Evolutionary conservation across 2,888 invertebrate genomes (phyloP), one percentile per base, ranked within the genome.

Genomic region (Notocelia uddmanniana): DNA sequence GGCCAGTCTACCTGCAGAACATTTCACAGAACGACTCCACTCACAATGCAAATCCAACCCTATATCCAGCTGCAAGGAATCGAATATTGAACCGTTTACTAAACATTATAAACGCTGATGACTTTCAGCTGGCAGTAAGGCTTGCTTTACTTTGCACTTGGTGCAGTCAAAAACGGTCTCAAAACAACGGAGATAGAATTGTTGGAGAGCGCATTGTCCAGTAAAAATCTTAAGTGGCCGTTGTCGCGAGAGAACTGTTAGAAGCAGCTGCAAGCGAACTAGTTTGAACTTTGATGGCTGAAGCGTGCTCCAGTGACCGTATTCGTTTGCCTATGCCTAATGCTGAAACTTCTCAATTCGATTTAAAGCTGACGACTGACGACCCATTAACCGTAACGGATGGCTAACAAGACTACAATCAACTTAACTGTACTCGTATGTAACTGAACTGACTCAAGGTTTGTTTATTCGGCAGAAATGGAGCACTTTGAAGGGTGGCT

Each of bases 401-500:
- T 68, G 18, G 37, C 68, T 60, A 60, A 52, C 52, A 59, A 41
- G 50, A 37, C 55, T 41, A 31, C 50, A 52, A 19, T 55, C 58
- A 50, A 60, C 54, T 18, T 31, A 18, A 34, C 50, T 34, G 45
- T 31, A 45, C 23, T 15, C 45, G n/a, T 45, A 5, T 1, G 45
- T 45, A 45, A 58, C 34, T 54, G 34, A 18, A 21, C 64, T 11
- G 37, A 54, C 52, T 63, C 34, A 64, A 54, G 52, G 58, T 48
- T 66, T 67, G 59, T 66, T 67, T 72, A 71, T 71, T 71, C 54
- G 55, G 13, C 31, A 54, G 21, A 71, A 67, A 31, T 48, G 55
- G 60, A 60, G 31, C 67, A 60, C 60, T 67, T 62, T 59, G 59
- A 48, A 62, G 72, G 72, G 72, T 62, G 60, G 50, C 62, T 48